Evolutionary conservation across 2,113 vertebrate species (phyloP).

Genomic region (Chionomys nivalis): DNA sequence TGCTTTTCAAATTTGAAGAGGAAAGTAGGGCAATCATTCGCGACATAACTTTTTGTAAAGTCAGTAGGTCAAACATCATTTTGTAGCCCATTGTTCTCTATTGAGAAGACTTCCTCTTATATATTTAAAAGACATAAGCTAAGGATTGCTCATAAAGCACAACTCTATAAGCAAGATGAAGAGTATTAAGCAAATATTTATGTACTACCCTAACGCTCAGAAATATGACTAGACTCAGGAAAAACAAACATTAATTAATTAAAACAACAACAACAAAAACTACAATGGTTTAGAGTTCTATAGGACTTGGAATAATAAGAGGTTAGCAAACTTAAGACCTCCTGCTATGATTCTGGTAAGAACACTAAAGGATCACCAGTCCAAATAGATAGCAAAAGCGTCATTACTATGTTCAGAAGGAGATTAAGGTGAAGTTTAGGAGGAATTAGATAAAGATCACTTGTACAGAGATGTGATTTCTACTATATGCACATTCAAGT

Average conservation of each 20-base stretch:
- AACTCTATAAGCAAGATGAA: background rate
- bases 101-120: background rate
- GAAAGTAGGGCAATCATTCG: background rate
- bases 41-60: background rate
- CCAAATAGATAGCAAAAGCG: background rate
- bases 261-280: background rate
- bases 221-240: background rate
- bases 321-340: background rate
- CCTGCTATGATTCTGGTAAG: background rate
- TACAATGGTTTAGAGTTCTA: background rate
- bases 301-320: slow-evolving; percentile 19
- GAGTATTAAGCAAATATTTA: slow-evolving; percentile 6
- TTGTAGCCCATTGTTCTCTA: background rate
- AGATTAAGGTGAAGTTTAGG: slow-evolving; percentile 28
- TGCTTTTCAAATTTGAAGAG: background rate
- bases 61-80: background rate
- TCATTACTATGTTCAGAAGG: background rate
- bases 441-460: slow-evolving; percentile 56
- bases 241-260: background rate
- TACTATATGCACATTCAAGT: background rate
- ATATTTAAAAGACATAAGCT: background rate
- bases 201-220: background rate
- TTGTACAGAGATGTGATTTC: slow-evolving; percentile 21
- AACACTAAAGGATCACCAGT: background rate
- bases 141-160: background rate